A percentile compares a stretch with the other conserved stretches of the same genome.
These are phyloP conservation scores for Cololabis saira DNA, from an alignment of 2,113 vertebrate genomes.

Conservation along the genomic window DNA sequence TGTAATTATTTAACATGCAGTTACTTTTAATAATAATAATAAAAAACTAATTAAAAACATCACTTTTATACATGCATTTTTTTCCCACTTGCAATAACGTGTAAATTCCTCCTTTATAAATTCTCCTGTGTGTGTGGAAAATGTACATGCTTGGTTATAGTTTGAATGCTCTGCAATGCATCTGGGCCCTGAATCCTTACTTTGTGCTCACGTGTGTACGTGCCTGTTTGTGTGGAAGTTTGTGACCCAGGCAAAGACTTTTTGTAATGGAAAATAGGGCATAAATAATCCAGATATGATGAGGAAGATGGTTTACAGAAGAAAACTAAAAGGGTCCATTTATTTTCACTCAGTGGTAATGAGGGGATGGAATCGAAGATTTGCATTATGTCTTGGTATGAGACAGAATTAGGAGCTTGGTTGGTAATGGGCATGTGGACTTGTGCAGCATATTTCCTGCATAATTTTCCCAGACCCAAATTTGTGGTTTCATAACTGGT, in stretches of 20 bases:
- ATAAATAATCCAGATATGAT: conserved; percentile 51
- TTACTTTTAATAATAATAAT: too few species aligned
- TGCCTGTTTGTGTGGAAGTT: background rate
- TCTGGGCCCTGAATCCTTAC: too few species aligned
- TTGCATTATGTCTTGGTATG: conserved; percentile 3
- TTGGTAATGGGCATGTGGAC: background rate
- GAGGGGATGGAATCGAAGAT: conserved; percentile 26
- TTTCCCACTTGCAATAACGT: too few species aligned
- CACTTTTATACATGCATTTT: too few species aligned
- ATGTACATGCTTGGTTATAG: too few species aligned
- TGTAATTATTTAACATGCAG: too few species aligned
- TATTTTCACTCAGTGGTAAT: conserved; percentile 13
- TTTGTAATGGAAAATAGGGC: conserved; percentile 52
- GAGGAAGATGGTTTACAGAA: conserved; percentile 36
- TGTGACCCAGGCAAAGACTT: conserved; percentile 7
- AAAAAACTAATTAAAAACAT: too few species aligned
- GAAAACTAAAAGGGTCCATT: conserved; percentile 44
- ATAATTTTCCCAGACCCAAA: background rate
- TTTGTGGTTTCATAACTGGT: conserved; percentile 20
- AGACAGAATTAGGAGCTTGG: background rate
- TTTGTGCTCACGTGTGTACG: too few species aligned
- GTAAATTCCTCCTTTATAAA: too few species aligned
- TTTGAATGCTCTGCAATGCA: too few species aligned
- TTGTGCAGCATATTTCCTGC: background rate
- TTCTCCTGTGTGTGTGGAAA: too few species aligned